These are phyloP conservation scores for Protomyctophum bolini DNA, from an alignment of 2,113 vertebrate species.

Conservation along the genomic window DNA sequence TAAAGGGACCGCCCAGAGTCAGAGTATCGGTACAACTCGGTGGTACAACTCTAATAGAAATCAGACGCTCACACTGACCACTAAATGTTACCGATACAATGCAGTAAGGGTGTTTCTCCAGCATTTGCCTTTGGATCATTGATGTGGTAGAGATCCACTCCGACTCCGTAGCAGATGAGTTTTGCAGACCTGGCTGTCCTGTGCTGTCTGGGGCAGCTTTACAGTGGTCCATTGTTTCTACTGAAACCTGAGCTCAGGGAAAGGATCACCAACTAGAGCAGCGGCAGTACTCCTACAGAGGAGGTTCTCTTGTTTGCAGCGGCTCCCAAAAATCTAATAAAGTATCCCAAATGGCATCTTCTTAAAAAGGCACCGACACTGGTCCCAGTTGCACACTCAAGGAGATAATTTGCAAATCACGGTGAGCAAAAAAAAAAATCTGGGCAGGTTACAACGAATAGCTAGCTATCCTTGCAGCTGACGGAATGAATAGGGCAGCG, in stretches of 20 bases:
- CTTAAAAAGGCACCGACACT: conserved; percentile 30
- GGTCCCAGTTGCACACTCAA: conserved; percentile 33
- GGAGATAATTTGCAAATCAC: conserved; percentile 38
- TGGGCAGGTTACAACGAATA: background rate
- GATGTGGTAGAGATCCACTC: conserved; percentile 78
- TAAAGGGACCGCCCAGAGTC: too few relatives aligned
- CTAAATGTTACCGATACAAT: background rate
- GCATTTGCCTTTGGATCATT: conserved; percentile 79
- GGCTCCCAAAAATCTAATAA: conserved; percentile 63
- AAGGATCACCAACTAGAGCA: conserved; percentile 82
- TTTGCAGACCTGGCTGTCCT: conserved; percentile 88
- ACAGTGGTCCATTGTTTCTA: conserved; percentile 87
- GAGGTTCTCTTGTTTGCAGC: conserved; percentile 62
- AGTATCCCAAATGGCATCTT: conserved; percentile 56
- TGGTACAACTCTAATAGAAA: background rate
- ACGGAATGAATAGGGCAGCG: background rate
- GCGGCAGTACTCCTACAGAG: conserved; percentile 54
- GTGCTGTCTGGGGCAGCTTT: conserved; percentile 80
- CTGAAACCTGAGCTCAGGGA: conserved; percentile 90
- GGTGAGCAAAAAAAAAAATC: conserved; percentile 23
- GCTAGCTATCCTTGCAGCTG: background rate
- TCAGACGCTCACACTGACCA: background rate
- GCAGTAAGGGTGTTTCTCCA: conserved; percentile 8
- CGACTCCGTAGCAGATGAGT: conserved; percentile 82
- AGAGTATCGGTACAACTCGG: too few relatives aligned